Conservation (phyloP, 2,888 invertebrate species). For the Chaetogeoica ovagalla region DNA sequence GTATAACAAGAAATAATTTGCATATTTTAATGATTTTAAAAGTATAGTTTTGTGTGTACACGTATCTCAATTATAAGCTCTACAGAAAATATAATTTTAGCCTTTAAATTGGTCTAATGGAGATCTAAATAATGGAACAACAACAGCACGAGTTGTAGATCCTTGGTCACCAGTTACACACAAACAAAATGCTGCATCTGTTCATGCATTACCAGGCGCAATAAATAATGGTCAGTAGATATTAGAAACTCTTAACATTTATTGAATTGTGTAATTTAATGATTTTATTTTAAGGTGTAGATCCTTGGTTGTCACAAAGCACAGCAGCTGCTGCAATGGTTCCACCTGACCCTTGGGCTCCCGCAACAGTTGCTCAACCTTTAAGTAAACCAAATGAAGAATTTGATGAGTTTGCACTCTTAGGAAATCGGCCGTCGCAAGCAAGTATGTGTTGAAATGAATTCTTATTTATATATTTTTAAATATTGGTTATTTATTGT, state of each 20-base stretch:
- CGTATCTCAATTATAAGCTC: not conserved
- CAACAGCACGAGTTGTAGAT: constrained; percentile 55
- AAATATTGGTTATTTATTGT: not conserved
- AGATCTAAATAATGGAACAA: constrained; percentile 35
- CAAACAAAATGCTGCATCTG: constrained; percentile 23
- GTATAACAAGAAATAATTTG: too few species aligned
- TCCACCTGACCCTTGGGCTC: constrained; percentile 55
- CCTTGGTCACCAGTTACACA: constrained; percentile 58
- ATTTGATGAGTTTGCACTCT: constrained; percentile 48
- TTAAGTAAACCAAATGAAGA: constrained; percentile 53
- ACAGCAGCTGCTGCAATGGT: constrained; percentile 59
- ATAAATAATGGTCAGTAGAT: constrained; percentile 27
- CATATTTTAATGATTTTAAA: too few species aligned
- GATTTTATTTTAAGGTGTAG: constrained; percentile 10
- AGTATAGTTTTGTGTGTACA: too few species aligned
- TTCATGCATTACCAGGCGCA: constrained; percentile 15
- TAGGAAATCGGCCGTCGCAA: constrained; percentile 48
- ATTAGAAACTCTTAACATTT: not conserved
- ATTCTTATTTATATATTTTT: not conserved
- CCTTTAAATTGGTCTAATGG: constrained; percentile 50
- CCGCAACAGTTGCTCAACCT: constrained; percentile 42
- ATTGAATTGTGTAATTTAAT: not conserved
- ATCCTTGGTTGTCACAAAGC: constrained; percentile 56
- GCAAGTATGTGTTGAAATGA: constrained; percentile 25
- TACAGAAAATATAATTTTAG: constrained; percentile 20